A percentile compares a stretch with the other conserved stretches of the same genome.
These are phyloP conservation scores for Callorhinus ursinus DNA, from an alignment of 2,113 vertebrate genomes.

Conservation along the genomic window DNA sequence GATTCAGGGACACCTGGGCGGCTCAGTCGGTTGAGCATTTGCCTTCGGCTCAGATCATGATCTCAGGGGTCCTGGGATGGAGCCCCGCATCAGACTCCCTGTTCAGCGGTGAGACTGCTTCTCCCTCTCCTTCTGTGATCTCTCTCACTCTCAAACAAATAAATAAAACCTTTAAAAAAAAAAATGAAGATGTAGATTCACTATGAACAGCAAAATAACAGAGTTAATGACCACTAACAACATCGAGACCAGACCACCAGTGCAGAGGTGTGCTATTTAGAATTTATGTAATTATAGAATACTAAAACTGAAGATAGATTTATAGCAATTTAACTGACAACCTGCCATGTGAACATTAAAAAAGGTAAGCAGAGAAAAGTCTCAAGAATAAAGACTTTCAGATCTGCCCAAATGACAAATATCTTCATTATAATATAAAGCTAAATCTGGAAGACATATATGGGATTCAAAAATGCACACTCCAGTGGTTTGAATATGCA, in stretches of 20 bases:
- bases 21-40: not conserved
- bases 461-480: constrained; percentile 10
- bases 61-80: not conserved
- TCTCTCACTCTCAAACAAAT: no score
- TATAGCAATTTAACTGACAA: not conserved
- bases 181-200: not conserved
- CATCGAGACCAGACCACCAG: not conserved
- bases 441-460: not conserved
- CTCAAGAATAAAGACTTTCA: not conserved
- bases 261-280: not conserved
- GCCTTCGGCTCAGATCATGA: not conserved
- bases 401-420: constrained; percentile 44
- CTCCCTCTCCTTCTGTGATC: not conserved
- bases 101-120: not conserved
- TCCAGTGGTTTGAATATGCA: not conserved
- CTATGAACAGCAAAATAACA: not conserved
- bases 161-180: not conserved
- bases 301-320: not conserved
- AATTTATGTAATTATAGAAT: not conserved
- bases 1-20: no score
- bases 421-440: constrained; percentile 9
- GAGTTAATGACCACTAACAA: not conserved
- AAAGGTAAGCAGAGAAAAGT: constrained; percentile 17
- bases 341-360: not conserved
- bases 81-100: not conserved